A percentile compares a stretch with the other conserved stretches of the same genome.
These are phyloP conservation scores for Heliocidaris erythrogramma DNA, from an alignment of 35 echinoderm and acorn worm species.

Conservation along the genomic window DNA sequence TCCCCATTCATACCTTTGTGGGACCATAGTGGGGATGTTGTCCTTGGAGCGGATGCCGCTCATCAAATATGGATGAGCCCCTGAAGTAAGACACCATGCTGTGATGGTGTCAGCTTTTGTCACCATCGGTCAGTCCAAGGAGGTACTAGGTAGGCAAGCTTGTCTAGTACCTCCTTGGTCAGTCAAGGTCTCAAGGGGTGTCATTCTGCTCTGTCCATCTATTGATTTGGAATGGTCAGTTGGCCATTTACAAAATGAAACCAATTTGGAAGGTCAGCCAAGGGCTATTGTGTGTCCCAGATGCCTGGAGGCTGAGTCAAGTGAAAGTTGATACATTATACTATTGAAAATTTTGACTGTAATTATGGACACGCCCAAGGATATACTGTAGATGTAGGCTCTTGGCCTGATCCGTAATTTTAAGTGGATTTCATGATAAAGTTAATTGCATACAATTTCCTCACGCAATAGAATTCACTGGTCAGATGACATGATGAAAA, in stretches of 20 bases:
- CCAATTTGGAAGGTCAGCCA: not conserved
- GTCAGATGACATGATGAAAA: not conserved
- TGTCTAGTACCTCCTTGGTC: no score
- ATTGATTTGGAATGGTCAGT: not conserved
- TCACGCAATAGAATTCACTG: not conserved
- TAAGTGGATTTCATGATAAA: not conserved
- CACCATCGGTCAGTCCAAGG: constrained; percentile 10
- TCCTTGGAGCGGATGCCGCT: not conserved
- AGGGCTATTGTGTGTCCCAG: not conserved
- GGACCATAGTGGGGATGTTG: not conserved
- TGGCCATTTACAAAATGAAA: not conserved
- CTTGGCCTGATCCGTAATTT: not conserved
- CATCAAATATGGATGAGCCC: constrained; percentile 35
- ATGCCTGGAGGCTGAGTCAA: constrained; percentile 6
- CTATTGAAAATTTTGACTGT: not conserved
- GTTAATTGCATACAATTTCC: no score
- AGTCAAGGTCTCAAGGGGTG: not conserved
- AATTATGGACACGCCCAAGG: not conserved
- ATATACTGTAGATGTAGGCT: no score
- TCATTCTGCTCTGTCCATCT: not conserved
- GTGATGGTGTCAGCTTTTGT: constrained; percentile 25
- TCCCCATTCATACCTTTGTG: not conserved
- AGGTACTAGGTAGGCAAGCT: no score
- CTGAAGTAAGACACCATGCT: constrained; percentile 29
- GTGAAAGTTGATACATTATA: not conserved